Conservation (phyloP, 2,888 invertebrate species). For the Nemapogon koenigi region DNA sequence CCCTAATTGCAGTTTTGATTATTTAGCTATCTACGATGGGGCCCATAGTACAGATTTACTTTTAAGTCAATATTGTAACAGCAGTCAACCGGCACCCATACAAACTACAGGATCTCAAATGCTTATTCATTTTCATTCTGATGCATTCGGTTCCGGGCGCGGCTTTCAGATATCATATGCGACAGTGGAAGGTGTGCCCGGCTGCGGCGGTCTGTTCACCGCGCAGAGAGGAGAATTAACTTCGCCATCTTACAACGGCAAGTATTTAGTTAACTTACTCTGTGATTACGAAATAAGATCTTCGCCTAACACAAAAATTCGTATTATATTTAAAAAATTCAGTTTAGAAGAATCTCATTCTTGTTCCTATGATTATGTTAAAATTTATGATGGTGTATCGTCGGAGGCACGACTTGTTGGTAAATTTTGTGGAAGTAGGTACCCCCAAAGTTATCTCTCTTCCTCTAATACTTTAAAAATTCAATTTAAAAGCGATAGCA, state of each 20-base stretch:
- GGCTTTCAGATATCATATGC: slow-evolving; percentile 89
- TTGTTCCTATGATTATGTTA: slow-evolving; percentile 69
- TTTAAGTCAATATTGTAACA: slow-evolving; percentile 77
- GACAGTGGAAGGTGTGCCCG: slow-evolving; percentile 74
- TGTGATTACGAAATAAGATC: slow-evolving; percentile 86
- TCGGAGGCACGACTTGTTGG: slow-evolving; percentile 70
- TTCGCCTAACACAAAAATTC: slow-evolving; percentile 67
- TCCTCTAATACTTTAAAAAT: slow-evolving; percentile 57
- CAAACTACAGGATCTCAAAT: slow-evolving; percentile 70
- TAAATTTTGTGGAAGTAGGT: slow-evolving; percentile 73
- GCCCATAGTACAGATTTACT: slow-evolving; percentile 45
- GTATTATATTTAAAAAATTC: slow-evolving; percentile 70
- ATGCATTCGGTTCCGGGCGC: slow-evolving; percentile 67
- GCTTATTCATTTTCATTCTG: slow-evolving; percentile 82
- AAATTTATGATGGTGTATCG: slow-evolving; percentile 72
- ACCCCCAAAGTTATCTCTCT: slow-evolving; percentile 69
- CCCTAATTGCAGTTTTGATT: slow-evolving; percentile 77
- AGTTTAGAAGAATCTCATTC: slow-evolving; percentile 63
- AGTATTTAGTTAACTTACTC: slow-evolving; percentile 62
- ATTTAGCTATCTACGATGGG: slow-evolving; percentile 71
- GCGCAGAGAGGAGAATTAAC: slow-evolving; percentile 67
- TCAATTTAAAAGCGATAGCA: slow-evolving; percentile 58
- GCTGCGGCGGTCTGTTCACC: slow-evolving; percentile 82
- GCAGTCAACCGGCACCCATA: slow-evolving; percentile 75
- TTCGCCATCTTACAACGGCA: slow-evolving; percentile 66